phyloP scores from a whole-genome alignment of 1,140 invertebrate species.

The Halictus rubicundus region DNA sequence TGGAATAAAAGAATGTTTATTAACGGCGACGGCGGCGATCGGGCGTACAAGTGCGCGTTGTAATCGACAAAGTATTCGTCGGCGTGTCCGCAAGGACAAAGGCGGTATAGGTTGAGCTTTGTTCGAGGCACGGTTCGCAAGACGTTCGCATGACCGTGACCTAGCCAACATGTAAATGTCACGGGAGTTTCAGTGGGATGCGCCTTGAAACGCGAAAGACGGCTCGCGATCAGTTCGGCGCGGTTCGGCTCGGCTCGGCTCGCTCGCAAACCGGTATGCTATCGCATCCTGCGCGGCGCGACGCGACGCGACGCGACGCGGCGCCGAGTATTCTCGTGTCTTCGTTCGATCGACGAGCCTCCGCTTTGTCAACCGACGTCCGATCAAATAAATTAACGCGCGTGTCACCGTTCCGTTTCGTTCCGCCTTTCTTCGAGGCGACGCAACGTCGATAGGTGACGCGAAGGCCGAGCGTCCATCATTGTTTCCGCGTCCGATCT shows the following conservation, averaged over 20 bases:
- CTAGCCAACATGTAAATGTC: constrained; percentile 62
- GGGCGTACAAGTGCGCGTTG: not conserved
- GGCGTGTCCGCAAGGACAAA: not conserved
- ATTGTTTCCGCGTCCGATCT: not conserved
- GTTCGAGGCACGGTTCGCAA: constrained; percentile 19
- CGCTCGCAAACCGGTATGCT: constrained; percentile 36
- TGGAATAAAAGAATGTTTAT: not conserved
- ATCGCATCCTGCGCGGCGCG: not conserved
- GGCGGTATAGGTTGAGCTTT: not conserved
- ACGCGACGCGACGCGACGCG: too few relatives aligned
- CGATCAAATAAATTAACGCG: not conserved
- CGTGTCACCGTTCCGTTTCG: not conserved
- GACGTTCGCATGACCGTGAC: constrained; percentile 50
- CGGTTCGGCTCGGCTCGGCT: too few relatives aligned
- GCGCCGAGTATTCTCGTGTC: too few relatives aligned
- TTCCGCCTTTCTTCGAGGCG: not conserved
- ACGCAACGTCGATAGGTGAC: not conserved
- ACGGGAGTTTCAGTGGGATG: constrained; percentile 35
- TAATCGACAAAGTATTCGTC: not conserved
- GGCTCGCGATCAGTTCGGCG: not conserved
- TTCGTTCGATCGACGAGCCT: not conserved
- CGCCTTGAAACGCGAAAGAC: constrained; percentile 38
- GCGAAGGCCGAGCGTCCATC: not conserved
- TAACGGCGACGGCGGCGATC: not conserved
- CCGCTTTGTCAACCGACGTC: not conserved